These are phyloP conservation scores for Chirona hameri DNA, from an alignment of 2,888 invertebrate species.

Conservation along the genomic window DNA sequence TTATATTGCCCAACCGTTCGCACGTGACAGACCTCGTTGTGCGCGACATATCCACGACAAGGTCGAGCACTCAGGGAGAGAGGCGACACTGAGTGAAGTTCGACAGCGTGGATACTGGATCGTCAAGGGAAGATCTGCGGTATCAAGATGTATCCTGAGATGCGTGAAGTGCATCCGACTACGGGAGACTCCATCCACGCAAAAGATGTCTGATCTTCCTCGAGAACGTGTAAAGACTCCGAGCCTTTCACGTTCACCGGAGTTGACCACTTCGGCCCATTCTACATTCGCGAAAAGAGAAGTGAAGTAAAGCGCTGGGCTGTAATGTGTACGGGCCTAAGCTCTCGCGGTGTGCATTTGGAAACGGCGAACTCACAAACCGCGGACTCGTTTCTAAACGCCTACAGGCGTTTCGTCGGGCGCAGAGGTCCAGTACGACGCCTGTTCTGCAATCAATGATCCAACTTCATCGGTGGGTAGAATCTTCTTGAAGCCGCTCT, in stretches of 20 bases:
- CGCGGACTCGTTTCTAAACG: background rate
- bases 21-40: background rate
- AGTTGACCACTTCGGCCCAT: background rate
- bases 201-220: background rate
- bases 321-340: background rate
- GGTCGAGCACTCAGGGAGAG: background rate
- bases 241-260: background rate
- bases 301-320: background rate
- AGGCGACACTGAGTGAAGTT: background rate
- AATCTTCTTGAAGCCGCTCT: background rate
- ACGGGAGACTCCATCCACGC: background rate
- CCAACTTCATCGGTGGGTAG: background rate
- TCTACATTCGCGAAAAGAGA: background rate
- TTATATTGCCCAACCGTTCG: background rate
- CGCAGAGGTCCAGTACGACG: background rate
- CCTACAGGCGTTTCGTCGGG: background rate
- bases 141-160: background rate
- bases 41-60: background rate
- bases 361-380: background rate
- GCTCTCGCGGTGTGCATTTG: background rate
- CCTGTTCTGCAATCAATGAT: background rate
- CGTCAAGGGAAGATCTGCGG: background rate
- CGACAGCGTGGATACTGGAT: background rate
- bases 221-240: background rate
- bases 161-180: background rate